A percentile compares a stretch with the other conserved stretches of the same genome.
These are phyloP conservation scores for Rhopalosiphum nymphaeae DNA, from an alignment of 2,888 invertebrate genomes.

Conservation along the genomic window DNA sequence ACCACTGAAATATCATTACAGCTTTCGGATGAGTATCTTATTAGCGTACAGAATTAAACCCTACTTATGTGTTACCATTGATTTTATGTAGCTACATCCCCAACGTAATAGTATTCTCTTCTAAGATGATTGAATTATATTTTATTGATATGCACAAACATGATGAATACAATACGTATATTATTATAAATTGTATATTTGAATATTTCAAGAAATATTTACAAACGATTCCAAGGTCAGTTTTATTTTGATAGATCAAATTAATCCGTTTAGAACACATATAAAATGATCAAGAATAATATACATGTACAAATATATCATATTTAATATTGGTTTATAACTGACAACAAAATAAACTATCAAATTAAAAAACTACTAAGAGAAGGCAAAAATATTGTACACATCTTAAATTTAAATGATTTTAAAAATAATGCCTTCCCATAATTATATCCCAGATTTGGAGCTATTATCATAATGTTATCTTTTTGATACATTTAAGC, in stretches of 20 bases:
- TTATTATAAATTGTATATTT: slow-evolving; percentile 1
- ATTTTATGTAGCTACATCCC: background rate
- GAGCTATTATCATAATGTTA: too few species aligned
- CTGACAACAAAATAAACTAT: background rate
- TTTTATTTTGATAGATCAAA: background rate
- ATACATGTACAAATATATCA: background rate
- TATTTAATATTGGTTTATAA: background rate
- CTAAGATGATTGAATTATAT: background rate
- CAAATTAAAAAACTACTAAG: background rate
- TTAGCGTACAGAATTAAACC: background rate
- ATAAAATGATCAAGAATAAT: background rate
- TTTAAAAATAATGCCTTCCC: background rate
- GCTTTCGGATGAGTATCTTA: background rate
- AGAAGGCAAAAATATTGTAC: background rate
- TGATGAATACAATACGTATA: background rate
- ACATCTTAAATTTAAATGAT: background rate
- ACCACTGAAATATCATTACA: background rate
- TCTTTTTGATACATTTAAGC: too few species aligned
- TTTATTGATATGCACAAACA: background rate
- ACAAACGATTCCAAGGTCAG: background rate
- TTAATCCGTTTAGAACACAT: background rate
- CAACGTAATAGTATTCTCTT: background rate
- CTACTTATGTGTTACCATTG: background rate
- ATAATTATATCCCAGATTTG: too few species aligned
- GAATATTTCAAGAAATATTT: background rate